Evolutionary conservation across 2,888 invertebrate species (phyloP), one percentile per base, ranked within the genome.

Genomic region (Miltochrista miniata): DNA sequence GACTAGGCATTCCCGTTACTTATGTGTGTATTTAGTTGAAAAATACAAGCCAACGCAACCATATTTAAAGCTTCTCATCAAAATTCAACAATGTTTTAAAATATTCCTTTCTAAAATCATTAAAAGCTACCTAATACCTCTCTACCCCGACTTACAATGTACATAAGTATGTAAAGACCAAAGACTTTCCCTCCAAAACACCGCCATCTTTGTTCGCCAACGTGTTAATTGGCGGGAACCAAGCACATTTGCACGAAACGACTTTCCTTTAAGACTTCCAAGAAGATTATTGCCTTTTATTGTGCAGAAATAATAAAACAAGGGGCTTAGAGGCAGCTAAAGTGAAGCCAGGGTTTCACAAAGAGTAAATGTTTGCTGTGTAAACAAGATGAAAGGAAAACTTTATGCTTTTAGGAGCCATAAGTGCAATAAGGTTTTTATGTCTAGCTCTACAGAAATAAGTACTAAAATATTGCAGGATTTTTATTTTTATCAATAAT

Each of bases 181-280:
- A 80, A 82, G 71, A 72, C 55, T 66, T 76, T 80, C 77, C 76
- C 76, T 80, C 77, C 76, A 68, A 74, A 77, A 72, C 72, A 59
- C 68, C 74, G 63, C 76, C 78, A 77, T 83, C 83, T 88, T 90
- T 87, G 87, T 87, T 75, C 73, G 74, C 68, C n/a, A 74, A 81
- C 71, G 79, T 85, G 91, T 76, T 90, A 90, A 90, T 89, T 90
- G 87, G 76, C 78, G 81, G 82, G 81, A 79, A 80, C 74, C 74
- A 73, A 66, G 63, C 68, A 74, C 68, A 71, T 72, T 70, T 64
- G 76, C 72, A 77, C 76, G 67, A 74, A 72, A 70, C 62, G 66
- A 69, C 70, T 72, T 72, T 72, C 67, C 72, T 65, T 68, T 64
- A 60, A 59, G 67, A 57, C 64, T 74, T 72, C 68, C 68, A 64